phyloP scores from a whole-genome alignment of 2,113 vertebrate genomes.

The Pygoscelis adeliae region DNA sequence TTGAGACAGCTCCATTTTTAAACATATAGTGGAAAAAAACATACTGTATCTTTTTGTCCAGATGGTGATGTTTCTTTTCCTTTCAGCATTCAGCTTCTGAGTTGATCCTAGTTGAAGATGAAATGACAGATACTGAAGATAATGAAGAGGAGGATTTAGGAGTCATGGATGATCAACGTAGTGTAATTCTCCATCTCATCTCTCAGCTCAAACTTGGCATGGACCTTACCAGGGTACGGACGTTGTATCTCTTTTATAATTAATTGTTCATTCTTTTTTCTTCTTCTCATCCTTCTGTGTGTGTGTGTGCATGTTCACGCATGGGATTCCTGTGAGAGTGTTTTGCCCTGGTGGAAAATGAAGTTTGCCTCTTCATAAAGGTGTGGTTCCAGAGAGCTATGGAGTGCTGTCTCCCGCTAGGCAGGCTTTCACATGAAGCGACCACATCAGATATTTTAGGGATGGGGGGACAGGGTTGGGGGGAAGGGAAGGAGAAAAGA shows the following conservation, averaged over 20 bases:
- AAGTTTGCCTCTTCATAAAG: not conserved
- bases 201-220: slow-evolving; percentile 97
- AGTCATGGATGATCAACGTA: slow-evolving; percentile 91
- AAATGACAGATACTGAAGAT: slow-evolving; percentile 90
- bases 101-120: slow-evolving; percentile 84
- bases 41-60: not conserved
- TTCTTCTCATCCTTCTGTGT: not conserved
- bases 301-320: not conserved
- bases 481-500: not conserved
- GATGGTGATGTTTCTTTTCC: slow-evolving; percentile 41
- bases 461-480: not conserved
- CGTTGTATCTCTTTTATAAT: not conserved
- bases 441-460: not conserved
- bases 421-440: not conserved
- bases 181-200: slow-evolving; percentile 92
- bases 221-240: slow-evolving; percentile 91
- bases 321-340: not conserved
- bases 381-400: not conserved
- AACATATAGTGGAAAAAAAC: not conserved
- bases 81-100: slow-evolving; percentile 76
- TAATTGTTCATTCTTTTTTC: not conserved
- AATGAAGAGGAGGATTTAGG: slow-evolving; percentile 90
- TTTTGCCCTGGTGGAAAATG: not conserved
- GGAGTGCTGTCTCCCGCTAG: not conserved
- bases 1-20: not conserved